Evolutionary conservation across 1,140 invertebrate genomes (phyloP).

Genomic region (Nomia melanderi): DNA sequence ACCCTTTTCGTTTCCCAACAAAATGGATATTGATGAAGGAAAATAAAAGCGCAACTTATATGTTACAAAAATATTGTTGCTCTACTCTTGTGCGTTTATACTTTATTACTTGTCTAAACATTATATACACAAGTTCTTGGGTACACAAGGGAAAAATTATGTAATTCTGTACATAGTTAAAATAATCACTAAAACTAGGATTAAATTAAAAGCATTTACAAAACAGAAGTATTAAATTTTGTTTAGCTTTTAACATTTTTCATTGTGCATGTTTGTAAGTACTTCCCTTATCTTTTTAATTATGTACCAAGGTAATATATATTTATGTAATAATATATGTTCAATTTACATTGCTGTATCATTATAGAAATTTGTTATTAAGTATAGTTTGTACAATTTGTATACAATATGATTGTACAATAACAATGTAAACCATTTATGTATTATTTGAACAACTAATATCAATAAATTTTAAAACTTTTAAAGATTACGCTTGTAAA

Average conservation of each 20-base stretch:
- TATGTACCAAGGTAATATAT: not conserved
- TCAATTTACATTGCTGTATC: not conserved
- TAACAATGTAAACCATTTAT: conserved; percentile 11
- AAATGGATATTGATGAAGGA: conserved; percentile 41
- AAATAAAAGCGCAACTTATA: conserved; percentile 27
- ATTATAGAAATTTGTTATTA: not conserved
- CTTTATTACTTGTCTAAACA: conserved; percentile 59
- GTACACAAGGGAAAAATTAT: conserved; percentile 25
- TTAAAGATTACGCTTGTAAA: not conserved
- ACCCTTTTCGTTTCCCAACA: conserved; percentile 51
- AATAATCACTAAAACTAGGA: conserved; percentile 38
- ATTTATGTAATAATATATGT: not conserved
- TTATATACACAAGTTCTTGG: conserved; percentile 58
- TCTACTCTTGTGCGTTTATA: conserved; percentile 33
- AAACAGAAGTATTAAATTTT: conserved; percentile 4
- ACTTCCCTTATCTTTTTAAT: not conserved
- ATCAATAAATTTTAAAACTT: conserved; percentile 1
- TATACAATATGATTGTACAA: conserved; percentile 2
- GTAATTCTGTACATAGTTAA: conserved; percentile 63
- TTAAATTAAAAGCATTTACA: conserved; percentile 13
- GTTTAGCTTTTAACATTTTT: not conserved
- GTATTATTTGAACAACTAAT: not conserved
- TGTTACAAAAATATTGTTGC: conserved; percentile 21
- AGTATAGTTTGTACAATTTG: too few relatives aligned
- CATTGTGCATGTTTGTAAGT: not conserved